Base-by-base conservation (phyloP, 2,113 vertebrate genomes). In the Nesospiza acunhae region DNA sequence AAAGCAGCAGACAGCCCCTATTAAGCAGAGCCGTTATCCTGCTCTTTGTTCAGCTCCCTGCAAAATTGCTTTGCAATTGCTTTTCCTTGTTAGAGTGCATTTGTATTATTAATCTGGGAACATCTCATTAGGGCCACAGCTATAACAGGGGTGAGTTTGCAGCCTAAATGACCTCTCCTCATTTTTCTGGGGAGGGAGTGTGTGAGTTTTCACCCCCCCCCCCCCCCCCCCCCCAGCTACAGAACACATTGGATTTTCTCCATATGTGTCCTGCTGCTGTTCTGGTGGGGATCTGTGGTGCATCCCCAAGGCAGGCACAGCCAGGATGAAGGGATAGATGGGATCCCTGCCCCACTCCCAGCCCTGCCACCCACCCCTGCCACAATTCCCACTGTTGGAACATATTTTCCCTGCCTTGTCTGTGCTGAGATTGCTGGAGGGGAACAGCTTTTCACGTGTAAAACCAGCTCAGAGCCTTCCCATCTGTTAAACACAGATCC, bases 251-350 rank as follows among this genome's bases (percentile, higher is more conserved):
- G 15, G 13, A 13, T 89, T 74, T 89, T 66, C 63, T 53, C 59
- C 7, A 0, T 55, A 3, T 0, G 0, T 23, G n/a, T 66, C 26
- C 22, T 26, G 50, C 67, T 92, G 82, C 42, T 44, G 0, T 44
- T 79, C 30, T 30, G 26, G 16, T 39, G 74, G 58, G 33, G 42
- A 7, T 22, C 16, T 52, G 39, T 1, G 15, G 33, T 33, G 39
- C 21, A 18, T 26, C 60, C 60, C 20, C 1, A 1, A 58, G 17
- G 26, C 47, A 62, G 73, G 68, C 27, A 7, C 41, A 47, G 41
- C 31, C 82, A 11, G 69, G 31, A 6, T 12, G 41, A 2, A 39
- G 92, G 39, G 44, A 6, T 39, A 84, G 52, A 24, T 31, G 67
- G n/a, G 62, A 1, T 22, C 19, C 56, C 27, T 23, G 31, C 33